A percentile compares a stretch with the other conserved stretches of the same genome.
These are phyloP conservation scores for Corbicula japonica DNA, from an alignment of 2,888 invertebrate species.

Conservation along the genomic window DNA sequence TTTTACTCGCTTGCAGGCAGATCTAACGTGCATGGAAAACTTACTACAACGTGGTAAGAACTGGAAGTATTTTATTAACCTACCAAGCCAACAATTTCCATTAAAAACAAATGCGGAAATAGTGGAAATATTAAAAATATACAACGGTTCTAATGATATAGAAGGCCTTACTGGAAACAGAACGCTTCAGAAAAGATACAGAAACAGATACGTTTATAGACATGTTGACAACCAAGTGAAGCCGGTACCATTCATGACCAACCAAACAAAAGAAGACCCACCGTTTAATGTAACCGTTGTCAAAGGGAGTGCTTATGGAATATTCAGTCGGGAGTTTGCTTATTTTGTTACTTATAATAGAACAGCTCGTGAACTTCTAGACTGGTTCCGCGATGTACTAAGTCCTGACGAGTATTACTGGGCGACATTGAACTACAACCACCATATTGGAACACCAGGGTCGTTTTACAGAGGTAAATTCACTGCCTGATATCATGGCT, in stretches of 20 bases:
- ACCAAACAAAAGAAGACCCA: slow-evolving; percentile 47
- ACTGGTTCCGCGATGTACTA: slow-evolving; percentile 81
- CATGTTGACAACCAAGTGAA: slow-evolving; percentile 54
- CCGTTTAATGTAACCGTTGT: slow-evolving; percentile 75
- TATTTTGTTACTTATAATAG: slow-evolving; percentile 79
- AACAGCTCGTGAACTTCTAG: slow-evolving; percentile 78
- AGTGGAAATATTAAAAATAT: slow-evolving; percentile 83
- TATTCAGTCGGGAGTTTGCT: slow-evolving; percentile 84
- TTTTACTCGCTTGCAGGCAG: slow-evolving; percentile 82
- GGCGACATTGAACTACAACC: slow-evolving; percentile 85
- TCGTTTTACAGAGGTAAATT: slow-evolving; percentile 78
- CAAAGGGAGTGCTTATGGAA: slow-evolving; percentile 85
- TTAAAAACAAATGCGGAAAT: slow-evolving; percentile 85
- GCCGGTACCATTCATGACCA: slow-evolving; percentile 43
- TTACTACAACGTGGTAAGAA: slow-evolving; percentile 64
- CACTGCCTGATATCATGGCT: not conserved
- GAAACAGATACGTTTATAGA: slow-evolving; percentile 58
- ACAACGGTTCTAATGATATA: slow-evolving; percentile 85
- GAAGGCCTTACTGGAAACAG: slow-evolving; percentile 82
- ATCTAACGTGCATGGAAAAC: slow-evolving; percentile 85
- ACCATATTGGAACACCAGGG: slow-evolving; percentile 80
- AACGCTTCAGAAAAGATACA: slow-evolving; percentile 65
- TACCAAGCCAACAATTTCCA: slow-evolving; percentile 84
- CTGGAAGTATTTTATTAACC: slow-evolving; percentile 86
- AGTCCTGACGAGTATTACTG: slow-evolving; percentile 86